A percentile compares a stretch with the other conserved stretches of the same genome.
Conservation (phyloP, 1,140 invertebrate species). For the Drosophila persimilis region DNA sequence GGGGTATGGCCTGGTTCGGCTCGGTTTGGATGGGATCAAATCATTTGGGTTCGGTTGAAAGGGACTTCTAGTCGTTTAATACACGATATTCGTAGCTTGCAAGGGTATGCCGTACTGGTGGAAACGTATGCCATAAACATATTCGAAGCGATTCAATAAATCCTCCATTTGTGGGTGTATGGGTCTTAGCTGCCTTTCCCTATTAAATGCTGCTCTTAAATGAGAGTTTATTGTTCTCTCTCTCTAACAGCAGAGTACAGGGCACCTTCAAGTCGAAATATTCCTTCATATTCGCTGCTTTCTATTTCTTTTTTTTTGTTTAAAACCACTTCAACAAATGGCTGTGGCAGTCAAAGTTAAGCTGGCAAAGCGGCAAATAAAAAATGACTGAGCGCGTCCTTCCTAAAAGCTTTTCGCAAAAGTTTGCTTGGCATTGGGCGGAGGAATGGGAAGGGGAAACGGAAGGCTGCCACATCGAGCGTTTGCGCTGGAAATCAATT, state of each 20-base stretch:
- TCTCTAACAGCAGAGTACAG: too few relatives aligned
- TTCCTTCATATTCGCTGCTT: neutral
- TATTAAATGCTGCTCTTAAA: too few relatives aligned
- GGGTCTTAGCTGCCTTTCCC: too few relatives aligned
- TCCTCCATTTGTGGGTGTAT: too few relatives aligned
- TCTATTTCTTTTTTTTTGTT: neutral
- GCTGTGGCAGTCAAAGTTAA: slow-evolving; percentile 76
- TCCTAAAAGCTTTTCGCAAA: slow-evolving; percentile 67
- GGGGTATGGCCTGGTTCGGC: slow-evolving; percentile 10
- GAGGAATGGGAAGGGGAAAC: neutral
- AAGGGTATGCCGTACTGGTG: too few relatives aligned
- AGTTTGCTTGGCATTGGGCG: slow-evolving; percentile 47
- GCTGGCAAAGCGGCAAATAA: slow-evolving; percentile 45
- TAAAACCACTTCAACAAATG: slow-evolving; percentile 71
- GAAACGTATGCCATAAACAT: too few relatives aligned
- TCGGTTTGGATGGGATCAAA: neutral
- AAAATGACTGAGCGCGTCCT: slow-evolving; percentile 44
- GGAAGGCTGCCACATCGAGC: slow-evolving; percentile 40
- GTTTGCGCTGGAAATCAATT: slow-evolving; percentile 69
- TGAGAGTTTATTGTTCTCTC: too few relatives aligned
- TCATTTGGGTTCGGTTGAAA: neutral
- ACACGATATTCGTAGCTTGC: too few relatives aligned
- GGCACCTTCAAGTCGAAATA: slow-evolving; percentile 15
- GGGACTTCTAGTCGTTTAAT: slow-evolving; percentile 9
- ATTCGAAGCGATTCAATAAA: too few relatives aligned